These are phyloP conservation scores for Scaptomyza tumidula DNA, from an alignment of 2,888 invertebrate genomes.

Conservation along the genomic window DNA sequence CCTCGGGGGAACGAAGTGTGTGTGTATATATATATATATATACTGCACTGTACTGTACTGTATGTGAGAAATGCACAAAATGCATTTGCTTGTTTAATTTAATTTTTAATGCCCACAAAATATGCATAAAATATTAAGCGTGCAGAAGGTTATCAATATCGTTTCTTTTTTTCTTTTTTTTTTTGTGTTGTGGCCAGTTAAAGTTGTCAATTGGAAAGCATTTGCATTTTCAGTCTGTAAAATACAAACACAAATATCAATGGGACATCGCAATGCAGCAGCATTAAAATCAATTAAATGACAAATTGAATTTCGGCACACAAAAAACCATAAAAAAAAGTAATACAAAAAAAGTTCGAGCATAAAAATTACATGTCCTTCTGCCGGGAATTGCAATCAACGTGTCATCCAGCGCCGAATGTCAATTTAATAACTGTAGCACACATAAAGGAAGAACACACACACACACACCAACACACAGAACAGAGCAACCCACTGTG, in stretches of 20 bases:
- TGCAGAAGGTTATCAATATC: slow-evolving; percentile 26
- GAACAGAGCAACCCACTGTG: slow-evolving; percentile 19
- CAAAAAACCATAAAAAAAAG: slow-evolving; percentile 32
- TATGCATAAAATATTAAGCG: slow-evolving; percentile 79
- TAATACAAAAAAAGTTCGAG: slow-evolving; percentile 61
- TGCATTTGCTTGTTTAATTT: slow-evolving; percentile 77
- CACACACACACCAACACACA: not conserved
- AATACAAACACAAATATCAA: slow-evolving; percentile 44
- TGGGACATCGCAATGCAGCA: slow-evolving; percentile 25
- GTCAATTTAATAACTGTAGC: slow-evolving; percentile 74
- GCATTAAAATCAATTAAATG: slow-evolving; percentile 81
- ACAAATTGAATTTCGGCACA: slow-evolving; percentile 78
- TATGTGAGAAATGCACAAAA: slow-evolving; percentile 33
- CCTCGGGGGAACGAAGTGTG: slow-evolving; percentile 25
- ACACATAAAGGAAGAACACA: slow-evolving; percentile 20
- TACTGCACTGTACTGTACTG: slow-evolving; percentile 6
- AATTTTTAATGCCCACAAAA: slow-evolving; percentile 79
- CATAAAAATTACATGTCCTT: slow-evolving; percentile 78
- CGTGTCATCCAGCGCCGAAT: slow-evolving; percentile 68
- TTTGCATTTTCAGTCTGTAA: slow-evolving; percentile 62
- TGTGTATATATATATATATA: slow-evolving; percentile 65
- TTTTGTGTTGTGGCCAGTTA: slow-evolving; percentile 23
- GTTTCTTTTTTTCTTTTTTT: slow-evolving; percentile 7
- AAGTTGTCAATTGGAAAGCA: slow-evolving; percentile 31
- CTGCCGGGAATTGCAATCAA: slow-evolving; percentile 79